A percentile compares a stretch with the other conserved stretches of the same genome.
Conservation (phyloP, 2,797 vertebrate genomes). For the Pipistrellus nathusii region DNA sequence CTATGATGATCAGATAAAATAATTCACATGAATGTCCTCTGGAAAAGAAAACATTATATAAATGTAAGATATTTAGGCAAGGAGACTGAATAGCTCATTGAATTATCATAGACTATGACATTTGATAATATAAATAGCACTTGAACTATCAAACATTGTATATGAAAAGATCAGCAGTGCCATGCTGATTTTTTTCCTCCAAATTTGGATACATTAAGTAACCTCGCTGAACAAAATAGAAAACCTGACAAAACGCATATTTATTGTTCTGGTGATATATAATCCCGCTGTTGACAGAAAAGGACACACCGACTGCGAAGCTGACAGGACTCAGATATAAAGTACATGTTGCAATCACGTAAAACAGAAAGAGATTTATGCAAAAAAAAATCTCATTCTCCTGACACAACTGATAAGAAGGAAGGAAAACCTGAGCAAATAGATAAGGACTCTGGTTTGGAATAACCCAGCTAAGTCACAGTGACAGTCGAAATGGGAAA, state of each 20-base stretch:
- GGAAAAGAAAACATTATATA: not conserved
- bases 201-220: not conserved
- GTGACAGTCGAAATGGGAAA: not conserved
- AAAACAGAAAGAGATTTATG: constrained; percentile 53
- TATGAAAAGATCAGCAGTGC: not conserved
- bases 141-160: not conserved
- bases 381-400: constrained; percentile 13
- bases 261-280: constrained; percentile 39
- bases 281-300: constrained; percentile 25
- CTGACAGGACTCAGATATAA: not conserved
- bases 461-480: constrained; percentile 55
- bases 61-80: not conserved
- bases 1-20: constrained; percentile 21
- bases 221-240: constrained; percentile 15
- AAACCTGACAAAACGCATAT: constrained; percentile 3
- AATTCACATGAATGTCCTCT: not conserved
- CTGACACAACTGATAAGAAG: constrained; percentile 4
- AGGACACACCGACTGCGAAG: not conserved
- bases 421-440: constrained; percentile 39
- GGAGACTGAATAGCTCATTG: not conserved
- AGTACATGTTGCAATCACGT: not conserved
- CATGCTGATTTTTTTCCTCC: not conserved
- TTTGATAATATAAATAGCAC: not conserved
- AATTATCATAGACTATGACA: not conserved
- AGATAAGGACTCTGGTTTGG: constrained; percentile 47